Evolutionary conservation across 1,140 invertebrate species (phyloP).

Genomic region (Coboldia fuscipes): DNA sequence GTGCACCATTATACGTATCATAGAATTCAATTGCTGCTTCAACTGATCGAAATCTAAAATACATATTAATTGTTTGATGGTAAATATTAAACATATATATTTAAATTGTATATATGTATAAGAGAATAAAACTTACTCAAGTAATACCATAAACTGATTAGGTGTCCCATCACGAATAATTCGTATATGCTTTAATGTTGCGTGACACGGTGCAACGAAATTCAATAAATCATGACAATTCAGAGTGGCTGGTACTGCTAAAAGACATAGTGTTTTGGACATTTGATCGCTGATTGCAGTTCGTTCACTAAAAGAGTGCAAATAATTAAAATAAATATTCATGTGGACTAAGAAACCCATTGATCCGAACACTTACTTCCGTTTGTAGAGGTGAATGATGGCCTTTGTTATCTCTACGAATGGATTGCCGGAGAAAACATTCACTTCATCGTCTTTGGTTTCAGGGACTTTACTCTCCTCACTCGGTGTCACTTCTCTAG

Average conservation of each 20-base stretch:
- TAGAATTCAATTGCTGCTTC: constrained; percentile 79
- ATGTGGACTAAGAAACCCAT: not conserved
- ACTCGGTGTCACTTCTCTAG: constrained; percentile 21
- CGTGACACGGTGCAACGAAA: constrained; percentile 85
- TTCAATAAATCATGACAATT: constrained; percentile 83
- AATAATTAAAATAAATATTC: constrained; percentile 1
- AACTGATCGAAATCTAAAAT: constrained; percentile 37
- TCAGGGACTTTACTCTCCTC: constrained; percentile 11
- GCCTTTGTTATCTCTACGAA: constrained; percentile 92
- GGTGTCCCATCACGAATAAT: constrained; percentile 72
- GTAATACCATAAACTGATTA: constrained; percentile 92
- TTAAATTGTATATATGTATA: constrained; percentile 2
- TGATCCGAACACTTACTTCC: constrained; percentile 40
- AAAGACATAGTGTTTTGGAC: constrained; percentile 60
- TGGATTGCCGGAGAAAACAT: constrained; percentile 90
- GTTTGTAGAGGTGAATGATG: constrained; percentile 88
- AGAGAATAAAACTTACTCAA: constrained; percentile 57
- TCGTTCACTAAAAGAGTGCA: constrained; percentile 26
- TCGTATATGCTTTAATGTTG: constrained; percentile 74
- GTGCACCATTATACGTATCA: constrained; percentile 71
- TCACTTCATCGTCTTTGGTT: constrained; percentile 33
- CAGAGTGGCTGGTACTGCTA: constrained; percentile 80
- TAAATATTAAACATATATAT: not conserved
- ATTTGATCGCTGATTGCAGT: constrained; percentile 47
- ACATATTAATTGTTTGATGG: no score